A percentile compares a stretch with the other conserved stretches of the same genome.
These are phyloP conservation scores for Lophura nycthemera DNA, from an alignment of 2,113 vertebrate genomes.

Conservation along the genomic window DNA sequence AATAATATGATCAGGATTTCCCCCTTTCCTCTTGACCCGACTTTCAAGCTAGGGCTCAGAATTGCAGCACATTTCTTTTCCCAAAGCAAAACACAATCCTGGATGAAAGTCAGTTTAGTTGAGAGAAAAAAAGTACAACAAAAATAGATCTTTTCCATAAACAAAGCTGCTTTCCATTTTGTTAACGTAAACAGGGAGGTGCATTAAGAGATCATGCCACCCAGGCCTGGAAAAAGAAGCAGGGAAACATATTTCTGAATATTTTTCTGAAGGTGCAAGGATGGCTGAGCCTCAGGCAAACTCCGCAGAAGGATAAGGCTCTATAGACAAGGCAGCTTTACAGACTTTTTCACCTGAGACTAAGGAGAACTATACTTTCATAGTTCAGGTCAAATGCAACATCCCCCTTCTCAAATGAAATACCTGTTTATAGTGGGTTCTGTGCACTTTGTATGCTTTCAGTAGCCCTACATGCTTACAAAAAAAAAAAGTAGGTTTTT, in stretches of 20 bases:
- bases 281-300: neutral
- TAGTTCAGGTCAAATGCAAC: neutral
- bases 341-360: neutral
- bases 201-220: constrained; percentile 74
- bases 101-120: constrained; percentile 69
- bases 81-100: constrained; percentile 68
- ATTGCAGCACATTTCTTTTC: constrained; percentile 19
- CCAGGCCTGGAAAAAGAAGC: constrained; percentile 59
- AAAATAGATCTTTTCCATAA: constrained; percentile 85
- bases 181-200: constrained; percentile 80
- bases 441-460: neutral
- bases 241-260: constrained; percentile 27
- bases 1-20: constrained; percentile 58
- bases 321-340: neutral
- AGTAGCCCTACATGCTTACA: neutral
- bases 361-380: neutral
- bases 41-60: constrained; percentile 21
- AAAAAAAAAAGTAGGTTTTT: accelerated
- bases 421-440: neutral
- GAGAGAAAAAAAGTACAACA: constrained; percentile 75
- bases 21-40: constrained; percentile 45
- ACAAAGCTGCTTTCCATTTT: constrained; percentile 83
- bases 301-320: neutral
- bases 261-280: constrained; percentile 42
- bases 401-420: neutral